Base-by-base conservation (phyloP, 1,140 invertebrate species). In the Drosophila nebulosa region DNA sequence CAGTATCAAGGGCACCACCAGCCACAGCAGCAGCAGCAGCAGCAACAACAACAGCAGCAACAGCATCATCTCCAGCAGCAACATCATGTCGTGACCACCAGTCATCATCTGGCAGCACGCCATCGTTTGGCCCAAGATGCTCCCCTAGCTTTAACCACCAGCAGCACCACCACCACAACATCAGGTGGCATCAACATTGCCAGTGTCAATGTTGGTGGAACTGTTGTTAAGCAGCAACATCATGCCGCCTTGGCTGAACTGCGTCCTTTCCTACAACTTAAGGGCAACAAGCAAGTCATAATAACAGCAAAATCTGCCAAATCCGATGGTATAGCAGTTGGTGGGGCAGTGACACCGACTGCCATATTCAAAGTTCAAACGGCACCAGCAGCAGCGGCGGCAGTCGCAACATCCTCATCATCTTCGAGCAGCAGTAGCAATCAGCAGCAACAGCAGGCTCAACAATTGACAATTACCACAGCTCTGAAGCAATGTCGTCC, bases 61-160 rank as follows among this genome's bases (percentile, higher is more conserved):
- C 73, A 74, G 42, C 72, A 39, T 36, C 72, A 52, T 35, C 16
- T 27, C 51, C 65, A 76, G 24, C 73, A 76, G 3, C 73, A 74
- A 35, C 72, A 36, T 32, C 72, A 46, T 46, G 39, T 46, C 7
- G 16, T 46, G 16, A 46, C 39, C 6, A 46, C 39, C 39, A 46
- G 39, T 21, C 39, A 61, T 52, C 70, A 75, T 39, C 60, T 72
- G 24, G 51, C 51, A 16, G 14, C 16, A 2, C 50, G 57, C 6
- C 74, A 80, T 46, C 75, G 83, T 0, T 30, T 88, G 65, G 81
- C 66, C 3, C 93, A 94, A 78, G 96, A 96, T 68, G 94, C 94
- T 3, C 96, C 96, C 0, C 91, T 96, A 4, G 96, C 96, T 4
- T 91, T 97, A 27, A 97, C 95, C 56, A 97, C 95, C 60, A 60